Evolutionary conservation across 2,797 vertebrate species (phyloP), one percentile per base, ranked within the genome.

Genomic region (Sarcoramphus papa): DNA sequence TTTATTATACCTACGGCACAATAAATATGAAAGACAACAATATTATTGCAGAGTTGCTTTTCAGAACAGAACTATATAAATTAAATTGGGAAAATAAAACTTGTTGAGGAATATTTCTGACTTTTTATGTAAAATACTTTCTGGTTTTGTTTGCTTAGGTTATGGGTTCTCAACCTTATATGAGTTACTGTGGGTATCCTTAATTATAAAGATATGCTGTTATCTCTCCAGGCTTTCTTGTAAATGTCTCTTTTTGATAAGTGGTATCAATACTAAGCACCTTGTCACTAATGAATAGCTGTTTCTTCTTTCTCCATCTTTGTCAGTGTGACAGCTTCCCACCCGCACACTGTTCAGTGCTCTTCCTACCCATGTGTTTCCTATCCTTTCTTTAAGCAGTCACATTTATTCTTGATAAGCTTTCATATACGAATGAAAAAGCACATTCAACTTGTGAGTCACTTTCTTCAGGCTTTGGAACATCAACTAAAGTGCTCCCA

Each of bases 211-310:
- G 54, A 85, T 40, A 64, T 1, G 5, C 41, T 76, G 81, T 50
- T 75, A 70, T 57, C 37, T 77, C 93, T 50, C 47, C 37, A 76
- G 30, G 53, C 31, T 85, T 78, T 84, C 51, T 37, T 75, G 73
- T 88, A 92, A 95, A 90, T 77, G 78, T 40, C 67, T 96, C 47
- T 72, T n/a, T 77, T 56, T 94, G 87, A 93, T 90, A 94, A 97
- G 64, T n/a, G 48, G 50, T 97, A 93, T 96, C 79, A 89, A 88
- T 70, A 75, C 75, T 54, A 76, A 78, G 95, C 94, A 97, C 88
- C 85, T 72, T 96, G 85, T 88, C 57, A 41, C 35, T 62, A 47
- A 54, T 23, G 73, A 90, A 84, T 90, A 81, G 53, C 24, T 76
- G 50, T 28, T 79, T 76, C 87, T 95, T 86, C 83, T 56, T 45